Evolutionary conservation across 2,888 invertebrate species (phyloP).

Genomic region (Macaria liturata): DNA sequence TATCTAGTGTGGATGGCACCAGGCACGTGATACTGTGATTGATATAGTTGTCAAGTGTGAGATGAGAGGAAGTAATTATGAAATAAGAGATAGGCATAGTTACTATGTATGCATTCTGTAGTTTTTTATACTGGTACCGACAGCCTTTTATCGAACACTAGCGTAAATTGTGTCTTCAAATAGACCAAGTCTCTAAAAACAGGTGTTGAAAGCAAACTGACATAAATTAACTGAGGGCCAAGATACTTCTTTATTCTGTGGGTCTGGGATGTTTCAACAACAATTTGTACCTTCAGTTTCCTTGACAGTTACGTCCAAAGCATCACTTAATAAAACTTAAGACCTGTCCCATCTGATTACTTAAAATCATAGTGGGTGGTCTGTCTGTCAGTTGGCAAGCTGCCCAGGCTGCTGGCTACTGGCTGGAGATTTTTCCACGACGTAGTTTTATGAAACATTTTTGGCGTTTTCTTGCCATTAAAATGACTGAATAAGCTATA

Average conservation of each 20-base stretch:
- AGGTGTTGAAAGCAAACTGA: too few relatives aligned
- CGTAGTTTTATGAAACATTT: constrained; percentile 5
- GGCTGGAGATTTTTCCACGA: constrained; percentile 10
- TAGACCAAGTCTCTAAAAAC: too few relatives aligned
- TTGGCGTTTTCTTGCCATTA: constrained; percentile 3
- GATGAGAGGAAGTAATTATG: too few relatives aligned
- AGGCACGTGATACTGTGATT: background rate
- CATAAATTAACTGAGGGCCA: too few relatives aligned
- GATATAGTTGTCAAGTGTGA: background rate
- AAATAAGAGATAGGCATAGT: too few relatives aligned
- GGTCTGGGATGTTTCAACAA: too few relatives aligned
- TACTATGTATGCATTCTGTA: too few relatives aligned
- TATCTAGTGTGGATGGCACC: background rate
- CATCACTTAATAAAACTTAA: background rate
- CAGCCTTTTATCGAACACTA: too few relatives aligned
- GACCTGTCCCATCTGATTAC: background rate
- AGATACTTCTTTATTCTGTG: too few relatives aligned
- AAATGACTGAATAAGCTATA: background rate
- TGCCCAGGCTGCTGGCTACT: constrained; percentile 5
- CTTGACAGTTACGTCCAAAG: background rate
- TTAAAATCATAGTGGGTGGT: constrained; percentile 2
- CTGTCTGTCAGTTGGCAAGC: constrained; percentile 9
- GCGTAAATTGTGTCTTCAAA: too few relatives aligned
- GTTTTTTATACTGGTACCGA: too few relatives aligned
- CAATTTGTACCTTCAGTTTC: too few relatives aligned